Percentiles rank a stretch among this genome's conserved stretches.
phyloP scores from a whole-genome alignment of 2,113 vertebrate species.

The Tylochromis polylepis region DNA sequence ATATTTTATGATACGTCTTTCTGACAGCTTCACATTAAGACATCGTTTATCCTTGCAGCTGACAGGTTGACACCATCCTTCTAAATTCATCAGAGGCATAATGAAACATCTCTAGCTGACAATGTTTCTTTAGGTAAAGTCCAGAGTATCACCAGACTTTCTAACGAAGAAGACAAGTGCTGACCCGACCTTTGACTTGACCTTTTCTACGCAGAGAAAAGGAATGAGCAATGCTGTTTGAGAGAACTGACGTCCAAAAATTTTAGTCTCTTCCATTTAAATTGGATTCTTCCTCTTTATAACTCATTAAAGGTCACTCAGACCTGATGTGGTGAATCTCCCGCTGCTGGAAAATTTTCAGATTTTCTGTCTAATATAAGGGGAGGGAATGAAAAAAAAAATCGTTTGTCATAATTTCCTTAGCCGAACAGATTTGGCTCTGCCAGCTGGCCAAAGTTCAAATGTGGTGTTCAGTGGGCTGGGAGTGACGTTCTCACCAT shows the following conservation, averaged over 20 bases:
- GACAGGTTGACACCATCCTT: slow-evolving; percentile 49
- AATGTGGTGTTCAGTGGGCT: slow-evolving; percentile 27
- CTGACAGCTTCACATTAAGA: slow-evolving; percentile 30
- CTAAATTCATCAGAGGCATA: slow-evolving; percentile 55
- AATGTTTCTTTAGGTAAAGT: slow-evolving; percentile 47
- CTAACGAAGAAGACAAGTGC: slow-evolving; percentile 25
- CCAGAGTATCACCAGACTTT: slow-evolving; percentile 23
- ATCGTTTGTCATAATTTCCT: slow-evolving; percentile 47
- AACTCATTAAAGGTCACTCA: slow-evolving; percentile 55
- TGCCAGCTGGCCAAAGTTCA: slow-evolving; percentile 27
- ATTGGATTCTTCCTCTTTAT: slow-evolving; percentile 52
- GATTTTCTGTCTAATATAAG: slow-evolving; percentile 18
- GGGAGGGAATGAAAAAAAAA: slow-evolving; percentile 17
- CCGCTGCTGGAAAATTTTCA: slow-evolving; percentile 36
- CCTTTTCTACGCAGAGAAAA: slow-evolving; percentile 32
- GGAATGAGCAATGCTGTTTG: slow-evolving; percentile 8
- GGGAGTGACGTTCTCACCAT: slow-evolving; percentile 51
- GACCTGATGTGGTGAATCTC: slow-evolving; percentile 37
- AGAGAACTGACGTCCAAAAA: slow-evolving; percentile 19
- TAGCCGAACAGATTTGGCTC: slow-evolving; percentile 17
- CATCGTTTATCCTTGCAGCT: slow-evolving; percentile 16
- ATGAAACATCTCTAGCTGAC: slow-evolving; percentile 46
- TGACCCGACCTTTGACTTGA: slow-evolving; percentile 54
- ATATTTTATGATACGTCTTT: neutral
- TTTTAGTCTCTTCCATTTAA: slow-evolving; percentile 32